Conservation (phyloP, 2,888 invertebrate species). For the Drosophila conformis region DNA sequence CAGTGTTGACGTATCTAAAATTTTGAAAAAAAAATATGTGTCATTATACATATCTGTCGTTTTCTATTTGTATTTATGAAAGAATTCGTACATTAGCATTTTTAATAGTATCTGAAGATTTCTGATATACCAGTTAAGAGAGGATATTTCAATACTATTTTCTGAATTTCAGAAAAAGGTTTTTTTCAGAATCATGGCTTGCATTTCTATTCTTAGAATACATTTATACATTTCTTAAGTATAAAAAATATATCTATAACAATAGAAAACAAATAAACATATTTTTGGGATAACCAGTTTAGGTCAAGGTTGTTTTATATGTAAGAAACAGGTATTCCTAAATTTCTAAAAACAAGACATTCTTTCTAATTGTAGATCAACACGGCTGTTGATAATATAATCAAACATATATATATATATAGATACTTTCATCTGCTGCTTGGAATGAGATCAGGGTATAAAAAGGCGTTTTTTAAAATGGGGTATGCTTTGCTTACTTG, state of each 20-base stretch:
- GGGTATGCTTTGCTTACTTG: neutral
- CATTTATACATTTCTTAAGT: neutral
- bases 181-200: too few species aligned
- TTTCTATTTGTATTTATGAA: neutral
- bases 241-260: neutral
- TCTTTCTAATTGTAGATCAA: neutral
- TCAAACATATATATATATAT: neutral
- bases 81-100: neutral
- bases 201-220: too few species aligned
- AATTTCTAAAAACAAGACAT: neutral
- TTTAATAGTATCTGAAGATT: neutral
- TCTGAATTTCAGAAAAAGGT: too few species aligned
- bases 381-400: neutral
- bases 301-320: neutral
- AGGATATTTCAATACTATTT: neutral
- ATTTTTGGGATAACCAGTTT: neutral
- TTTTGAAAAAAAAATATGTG: neutral
- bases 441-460: too few species aligned
- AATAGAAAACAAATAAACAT: neutral
- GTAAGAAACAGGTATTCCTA: neutral
- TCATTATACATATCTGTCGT: neutral
- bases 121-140: neutral
- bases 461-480: slow-evolving; percentile 6
- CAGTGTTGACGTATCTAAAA: too few species aligned
- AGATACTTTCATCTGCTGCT: neutral